phyloP scores from a whole-genome alignment of 2,797 vertebrate species.

The Alfaro cultratus region DNA sequence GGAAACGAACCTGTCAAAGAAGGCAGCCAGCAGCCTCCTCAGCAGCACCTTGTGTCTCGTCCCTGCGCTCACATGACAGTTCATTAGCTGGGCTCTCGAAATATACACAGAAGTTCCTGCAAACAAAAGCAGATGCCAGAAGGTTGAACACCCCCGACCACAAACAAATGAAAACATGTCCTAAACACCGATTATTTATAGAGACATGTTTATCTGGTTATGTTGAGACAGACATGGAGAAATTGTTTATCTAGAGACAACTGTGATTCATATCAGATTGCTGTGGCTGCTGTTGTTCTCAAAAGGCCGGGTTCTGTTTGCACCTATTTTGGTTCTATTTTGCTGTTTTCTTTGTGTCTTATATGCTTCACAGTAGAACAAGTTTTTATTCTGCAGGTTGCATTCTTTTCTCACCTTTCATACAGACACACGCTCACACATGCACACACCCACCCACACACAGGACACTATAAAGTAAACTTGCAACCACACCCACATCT shows the following conservation, averaged over 20 bases:
- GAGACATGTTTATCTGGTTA: not conserved
- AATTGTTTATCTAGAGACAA: constrained; percentile 21
- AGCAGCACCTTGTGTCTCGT: constrained; percentile 96
- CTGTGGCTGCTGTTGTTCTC: constrained; percentile 15
- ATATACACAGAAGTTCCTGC: constrained; percentile 92
- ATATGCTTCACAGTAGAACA: not conserved
- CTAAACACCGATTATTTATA: not conserved
- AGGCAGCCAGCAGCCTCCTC: constrained; percentile 92
- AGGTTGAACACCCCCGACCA: constrained; percentile 2
- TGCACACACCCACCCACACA: not conserved
- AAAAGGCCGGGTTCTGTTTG: not conserved
- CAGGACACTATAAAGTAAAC: constrained; percentile 10
- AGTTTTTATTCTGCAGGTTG: not conserved
- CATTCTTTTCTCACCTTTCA: constrained; percentile 1
- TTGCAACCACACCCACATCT: constrained; percentile 21
- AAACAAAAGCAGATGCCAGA: constrained; percentile 1
- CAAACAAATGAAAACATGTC: not conserved
- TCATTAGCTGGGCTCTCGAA: constrained; percentile 96
- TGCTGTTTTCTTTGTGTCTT: not conserved
- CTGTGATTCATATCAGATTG: constrained; percentile 27
- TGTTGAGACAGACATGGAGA: constrained; percentile 8
- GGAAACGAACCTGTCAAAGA: constrained; percentile 90
- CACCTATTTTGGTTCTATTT: not conserved
- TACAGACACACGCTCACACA: not conserved
- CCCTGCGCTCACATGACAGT: constrained; percentile 95